A percentile compares a stretch with the other conserved stretches of the same genome.
phyloP scores from a whole-genome alignment of 2,797 vertebrate species.

The Thamnophis elegans region DNA sequence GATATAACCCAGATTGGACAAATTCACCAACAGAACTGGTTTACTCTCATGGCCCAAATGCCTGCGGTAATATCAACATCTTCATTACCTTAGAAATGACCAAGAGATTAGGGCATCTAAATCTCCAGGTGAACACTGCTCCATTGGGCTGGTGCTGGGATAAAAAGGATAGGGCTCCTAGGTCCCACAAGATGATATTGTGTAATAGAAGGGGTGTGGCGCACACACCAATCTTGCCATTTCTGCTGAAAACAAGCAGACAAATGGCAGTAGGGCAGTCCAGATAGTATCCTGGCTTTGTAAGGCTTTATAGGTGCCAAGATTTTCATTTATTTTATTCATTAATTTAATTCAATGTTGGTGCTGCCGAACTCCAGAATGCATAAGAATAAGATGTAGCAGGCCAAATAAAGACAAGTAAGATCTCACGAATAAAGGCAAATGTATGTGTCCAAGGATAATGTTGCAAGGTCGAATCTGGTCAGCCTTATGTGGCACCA shows the following conservation, averaged over 20 bases:
- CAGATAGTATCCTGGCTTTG: background rate
- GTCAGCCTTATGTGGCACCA: background rate
- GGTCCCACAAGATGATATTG: background rate
- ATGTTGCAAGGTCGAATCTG: background rate
- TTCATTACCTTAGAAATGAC: background rate
- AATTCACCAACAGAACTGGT: background rate
- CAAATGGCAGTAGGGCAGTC: background rate
- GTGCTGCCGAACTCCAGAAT: background rate
- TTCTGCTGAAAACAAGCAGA: background rate
- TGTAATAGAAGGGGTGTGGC: background rate
- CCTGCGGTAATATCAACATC: background rate
- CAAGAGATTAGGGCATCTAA: background rate
- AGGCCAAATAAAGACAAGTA: background rate
- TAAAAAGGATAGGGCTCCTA: background rate
- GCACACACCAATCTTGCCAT: background rate
- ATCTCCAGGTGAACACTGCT: background rate
- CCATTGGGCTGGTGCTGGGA: background rate
- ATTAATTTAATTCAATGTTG: background rate
- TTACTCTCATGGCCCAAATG: background rate
- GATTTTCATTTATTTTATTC: background rate
- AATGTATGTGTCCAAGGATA: background rate
- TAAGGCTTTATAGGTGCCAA: background rate
- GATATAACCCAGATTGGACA: background rate
- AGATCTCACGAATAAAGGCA: background rate
- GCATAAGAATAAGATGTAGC: background rate